Evolutionary conservation across 2,888 invertebrate species (phyloP), one percentile per base, ranked within the genome.

Genomic region (Pyrocoelia pectoralis): DNA sequence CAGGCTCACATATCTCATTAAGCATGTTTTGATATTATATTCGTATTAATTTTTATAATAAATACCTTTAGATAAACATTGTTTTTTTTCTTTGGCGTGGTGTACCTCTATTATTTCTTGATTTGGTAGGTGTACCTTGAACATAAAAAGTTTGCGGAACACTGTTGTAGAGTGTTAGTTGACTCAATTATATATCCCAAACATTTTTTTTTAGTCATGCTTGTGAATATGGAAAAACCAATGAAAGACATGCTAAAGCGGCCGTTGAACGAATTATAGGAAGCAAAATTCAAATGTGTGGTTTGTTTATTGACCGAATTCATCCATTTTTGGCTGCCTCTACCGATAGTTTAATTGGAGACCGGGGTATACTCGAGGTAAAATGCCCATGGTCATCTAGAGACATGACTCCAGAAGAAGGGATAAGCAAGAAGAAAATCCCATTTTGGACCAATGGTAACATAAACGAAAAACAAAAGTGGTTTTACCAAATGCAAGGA

Each of bases 291-390:
- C 3, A 17, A 14, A 3, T 5, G 2, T 73, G 71, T 29, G 75
- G 75, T 3, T 50, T 75, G 17, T 63, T 72, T 14, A 61, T 74
- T 9, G 67, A 73, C 56, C 59, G 66, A 46, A 61, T 67, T 18
- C 65, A 70, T 46, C 72, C 72, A 3, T 74, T 70, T 56, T 51
- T 75, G 9, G 75, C 72, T 0, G 74, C 73, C 8, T 68, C 72
- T 2, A 74, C 75, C 0, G 75, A 75, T 51, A 74, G 75, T 9
- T 46, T 74, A 8, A 59, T 75, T 8, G 59, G 56, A 1, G 62
- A 66, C 1, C 49, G 73, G 19, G 70, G 69, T n/a, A 38, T 74
- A 13, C 52, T 74, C 0, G 75, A 75, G 65, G 64, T 74, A 1
- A 75, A 75, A 54, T 75, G 74, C 46, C 75, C 75, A 1, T 75